A percentile compares a stretch with the other conserved stretches of the same genome.
These are phyloP conservation scores for Orthosia gracilis DNA, from an alignment of 2,888 invertebrate species.

Conservation along the genomic window DNA sequence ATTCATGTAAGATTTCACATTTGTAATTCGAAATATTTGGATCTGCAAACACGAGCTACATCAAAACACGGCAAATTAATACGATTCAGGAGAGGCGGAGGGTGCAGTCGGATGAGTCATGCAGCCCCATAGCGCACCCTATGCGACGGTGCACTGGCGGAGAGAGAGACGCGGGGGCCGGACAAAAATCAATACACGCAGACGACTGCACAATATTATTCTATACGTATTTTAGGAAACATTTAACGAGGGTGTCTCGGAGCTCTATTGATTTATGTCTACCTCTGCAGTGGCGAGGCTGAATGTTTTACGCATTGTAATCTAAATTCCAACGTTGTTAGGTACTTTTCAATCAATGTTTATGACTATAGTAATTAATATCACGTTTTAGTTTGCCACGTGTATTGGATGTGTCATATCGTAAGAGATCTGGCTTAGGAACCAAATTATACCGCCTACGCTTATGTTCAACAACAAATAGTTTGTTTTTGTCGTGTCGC, in stretches of 20 bases:
- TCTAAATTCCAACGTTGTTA: background rate
- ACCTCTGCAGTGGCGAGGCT: slow-evolving; percentile 19
- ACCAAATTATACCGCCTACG: slow-evolving; percentile 50
- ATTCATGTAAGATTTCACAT: background rate
- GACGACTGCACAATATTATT: slow-evolving; percentile 66
- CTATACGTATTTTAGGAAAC: slow-evolving; percentile 59
- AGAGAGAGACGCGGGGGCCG: slow-evolving; percentile 36
- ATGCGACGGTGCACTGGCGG: slow-evolving; percentile 46
- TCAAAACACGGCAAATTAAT: slow-evolving; percentile 39
- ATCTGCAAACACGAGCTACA: slow-evolving; percentile 20
- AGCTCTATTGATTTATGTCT: slow-evolving; percentile 59
- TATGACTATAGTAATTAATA: slow-evolving; percentile 49
- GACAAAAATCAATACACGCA: slow-evolving; percentile 71
- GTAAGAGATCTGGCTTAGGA: slow-evolving; percentile 47
- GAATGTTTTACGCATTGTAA: slow-evolving; percentile 23
- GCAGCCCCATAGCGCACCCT: slow-evolving; percentile 60
- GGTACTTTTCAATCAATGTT: slow-evolving; percentile 27
- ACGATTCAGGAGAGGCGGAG: slow-evolving; percentile 50
- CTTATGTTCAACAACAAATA: slow-evolving; percentile 45
- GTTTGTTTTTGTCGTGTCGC: slow-evolving; percentile 44
- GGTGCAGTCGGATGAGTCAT: slow-evolving; percentile 67
- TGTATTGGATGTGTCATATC: slow-evolving; percentile 59
- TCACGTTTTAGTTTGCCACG: slow-evolving; percentile 47
- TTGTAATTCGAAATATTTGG: slow-evolving; percentile 17
- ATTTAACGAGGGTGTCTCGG: slow-evolving; percentile 61